phyloP scores from a whole-genome alignment of 2,888 invertebrate species.

The Thereva unica region DNA sequence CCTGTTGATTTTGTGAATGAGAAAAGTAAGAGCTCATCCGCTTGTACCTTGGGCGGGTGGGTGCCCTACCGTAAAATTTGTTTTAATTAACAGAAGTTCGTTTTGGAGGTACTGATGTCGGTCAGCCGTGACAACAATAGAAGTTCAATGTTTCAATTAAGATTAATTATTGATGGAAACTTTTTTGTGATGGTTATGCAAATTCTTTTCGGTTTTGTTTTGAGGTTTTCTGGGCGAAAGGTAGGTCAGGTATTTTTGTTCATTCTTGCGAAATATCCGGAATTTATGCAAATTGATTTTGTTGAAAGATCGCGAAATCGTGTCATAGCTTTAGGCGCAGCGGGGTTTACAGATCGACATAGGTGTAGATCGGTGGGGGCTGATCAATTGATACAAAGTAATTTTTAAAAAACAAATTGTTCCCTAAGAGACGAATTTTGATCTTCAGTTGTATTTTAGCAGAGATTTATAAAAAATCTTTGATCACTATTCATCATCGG shows the following conservation, averaged over 20 bases:
- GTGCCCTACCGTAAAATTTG: not conserved
- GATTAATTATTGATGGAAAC: not conserved
- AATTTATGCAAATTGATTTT: too few species aligned
- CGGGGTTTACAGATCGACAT: too few species aligned
- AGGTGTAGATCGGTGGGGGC: too few species aligned
- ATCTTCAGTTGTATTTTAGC: too few species aligned
- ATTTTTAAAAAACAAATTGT: too few species aligned
- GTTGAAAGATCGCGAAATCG: too few species aligned
- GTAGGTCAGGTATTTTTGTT: not conserved
- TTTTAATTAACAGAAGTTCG: not conserved
- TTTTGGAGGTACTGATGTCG: not conserved
- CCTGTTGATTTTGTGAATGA: too few species aligned
- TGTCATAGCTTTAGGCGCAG: too few species aligned
- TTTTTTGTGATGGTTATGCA: not conserved
- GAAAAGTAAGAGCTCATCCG: not conserved
- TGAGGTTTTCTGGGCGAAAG: not conserved
- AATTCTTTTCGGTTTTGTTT: slow-evolving; percentile 2
- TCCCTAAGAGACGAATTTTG: too few species aligned
- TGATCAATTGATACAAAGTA: too few species aligned
- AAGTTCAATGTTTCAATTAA: slow-evolving; percentile 46
- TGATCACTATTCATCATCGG: too few species aligned
- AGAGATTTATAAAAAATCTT: too few species aligned
- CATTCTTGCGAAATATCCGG: not conserved
- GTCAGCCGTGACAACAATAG: slow-evolving; percentile 40
- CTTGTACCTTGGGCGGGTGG: slow-evolving; percentile 2